Base-by-base conservation (phyloP, 1,140 invertebrate species). In the Tribolium madens region DNA sequence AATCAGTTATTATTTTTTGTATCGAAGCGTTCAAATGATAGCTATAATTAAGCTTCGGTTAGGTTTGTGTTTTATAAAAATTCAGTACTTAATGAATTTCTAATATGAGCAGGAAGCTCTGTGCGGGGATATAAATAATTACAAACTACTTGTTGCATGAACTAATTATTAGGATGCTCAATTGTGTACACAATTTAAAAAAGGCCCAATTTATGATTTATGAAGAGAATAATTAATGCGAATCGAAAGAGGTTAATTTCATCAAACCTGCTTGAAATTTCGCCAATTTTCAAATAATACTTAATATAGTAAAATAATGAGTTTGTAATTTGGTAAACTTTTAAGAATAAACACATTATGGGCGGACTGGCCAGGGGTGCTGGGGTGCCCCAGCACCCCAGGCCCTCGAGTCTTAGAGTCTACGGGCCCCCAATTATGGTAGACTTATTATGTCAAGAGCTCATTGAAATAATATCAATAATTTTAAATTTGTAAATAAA, bases 121-220 rank as follows among this genome's bases (percentile, higher is more conserved):
- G 17, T 57, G 10, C 52, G 36, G 1, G 21, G 7, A n/a, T 64
- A 64, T 64, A 64, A 33, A 33, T 64, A 64, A 64, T 64, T 64
- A 64, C 14, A 15, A 60, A 64, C 57, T 64, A 64, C 57, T 64
- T 64, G 57, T 64, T 64, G 57, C 57, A 64, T 64, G 0, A 64
- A 33, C 57, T 64, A 64, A 64, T 64, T 31, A 64, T 14, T 64
- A 14, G 21, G 26, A 64, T 64, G 57, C 26, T 33, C 12, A 64
- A n/a, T 33, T 64, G 17, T 64, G 26, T 33, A 33, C 21, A 64
- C 57, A 57, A 21, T 57, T 57, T 18, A 18, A 57, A 57, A 57
- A 57, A 57, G n/a, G 2, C 5, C 17, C 7, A 53, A 53, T 53
- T 53, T 53, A 53, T 57, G 52, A 26, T 31, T 57, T 57, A 57